A percentile compares a stretch with the other conserved stretches of the same genome.
These are phyloP conservation scores for Probosciger aterrimus DNA, from an alignment of 2,113 vertebrate genomes.

Conservation along the genomic window DNA sequence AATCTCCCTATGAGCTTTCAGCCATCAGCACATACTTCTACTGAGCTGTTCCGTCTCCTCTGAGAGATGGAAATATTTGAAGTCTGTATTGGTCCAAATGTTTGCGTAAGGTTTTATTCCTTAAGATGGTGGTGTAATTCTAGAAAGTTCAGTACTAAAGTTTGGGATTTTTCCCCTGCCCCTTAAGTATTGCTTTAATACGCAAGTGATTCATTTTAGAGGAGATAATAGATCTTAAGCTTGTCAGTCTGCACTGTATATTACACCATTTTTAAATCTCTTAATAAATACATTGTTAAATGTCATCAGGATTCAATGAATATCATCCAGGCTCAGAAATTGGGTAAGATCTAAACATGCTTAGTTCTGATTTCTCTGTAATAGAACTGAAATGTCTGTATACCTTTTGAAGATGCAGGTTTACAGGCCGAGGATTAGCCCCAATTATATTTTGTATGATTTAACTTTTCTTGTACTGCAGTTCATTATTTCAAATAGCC, in stretches of 20 bases:
- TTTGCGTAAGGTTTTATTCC: neutral
- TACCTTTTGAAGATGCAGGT: neutral
- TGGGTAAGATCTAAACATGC: neutral
- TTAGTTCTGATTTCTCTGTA: neutral
- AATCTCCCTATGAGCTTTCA: neutral
- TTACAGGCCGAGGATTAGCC: neutral
- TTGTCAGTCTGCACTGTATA: neutral
- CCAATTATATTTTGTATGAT: neutral
- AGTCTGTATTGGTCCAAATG: neutral
- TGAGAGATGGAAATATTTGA: neutral
- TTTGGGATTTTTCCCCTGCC: neutral
- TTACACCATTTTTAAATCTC: neutral
- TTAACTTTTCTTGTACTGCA: neutral
- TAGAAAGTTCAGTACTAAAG: neutral
- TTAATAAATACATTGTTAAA: neutral
- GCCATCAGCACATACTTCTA: neutral
- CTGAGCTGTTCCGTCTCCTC: neutral
- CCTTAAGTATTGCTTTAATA: neutral
- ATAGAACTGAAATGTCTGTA: neutral
- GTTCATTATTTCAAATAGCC: neutral
- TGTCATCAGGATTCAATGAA: neutral
- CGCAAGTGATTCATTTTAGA: neutral
- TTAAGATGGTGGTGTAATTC: neutral
- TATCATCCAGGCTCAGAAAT: neutral
- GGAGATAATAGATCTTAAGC: neutral